Percentiles rank a stretch among this genome's conserved stretches.
Evolutionary conservation across 2,797 vertebrate species (phyloP).

Genomic region (Cyprinodon diabolis): DNA sequence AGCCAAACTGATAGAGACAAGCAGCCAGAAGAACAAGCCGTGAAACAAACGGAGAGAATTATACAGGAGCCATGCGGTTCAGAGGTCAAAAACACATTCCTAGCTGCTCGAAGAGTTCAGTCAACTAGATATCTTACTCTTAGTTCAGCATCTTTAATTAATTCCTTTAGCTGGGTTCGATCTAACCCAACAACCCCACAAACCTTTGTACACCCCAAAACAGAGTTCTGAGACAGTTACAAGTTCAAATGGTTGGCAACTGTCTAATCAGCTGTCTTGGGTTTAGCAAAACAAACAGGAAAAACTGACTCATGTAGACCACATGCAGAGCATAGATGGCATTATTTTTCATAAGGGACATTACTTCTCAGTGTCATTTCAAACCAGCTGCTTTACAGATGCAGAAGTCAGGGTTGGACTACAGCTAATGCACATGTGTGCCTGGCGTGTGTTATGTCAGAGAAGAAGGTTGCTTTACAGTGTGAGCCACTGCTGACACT

Average conservation of each 20-base stretch:
- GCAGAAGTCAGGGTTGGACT: constrained; percentile 36
- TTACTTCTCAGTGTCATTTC: constrained; percentile 21
- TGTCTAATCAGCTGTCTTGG: constrained; percentile 34
- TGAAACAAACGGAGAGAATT: constrained; percentile 44
- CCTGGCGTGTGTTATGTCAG: constrained; percentile 22
- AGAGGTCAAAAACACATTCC: constrained; percentile 59
- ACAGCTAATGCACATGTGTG: constrained; percentile 29
- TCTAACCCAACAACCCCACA: constrained; percentile 8
- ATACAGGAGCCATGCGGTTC: constrained; percentile 55
- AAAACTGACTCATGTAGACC: constrained; percentile 12
- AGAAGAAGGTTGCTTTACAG: constrained; percentile 33
- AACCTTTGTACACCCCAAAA: constrained; percentile 5
- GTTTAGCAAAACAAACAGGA: constrained; percentile 28
- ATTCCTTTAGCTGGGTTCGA: constrained; percentile 14
- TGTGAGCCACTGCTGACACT: constrained; percentile 60
- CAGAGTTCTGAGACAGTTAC: background rate
- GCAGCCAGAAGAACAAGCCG: constrained; percentile 36
- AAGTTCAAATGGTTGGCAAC: constrained; percentile 34
- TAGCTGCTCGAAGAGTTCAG: constrained; percentile 32
- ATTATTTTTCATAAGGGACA: constrained; percentile 22
- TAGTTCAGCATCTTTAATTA: constrained; percentile 17
- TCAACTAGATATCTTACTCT: constrained; percentile 35
- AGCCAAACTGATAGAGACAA: constrained; percentile 28
- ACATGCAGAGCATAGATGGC: constrained; percentile 9
- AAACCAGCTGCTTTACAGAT: constrained; percentile 27